A percentile compares a stretch with the other conserved stretches of the same genome.
Evolutionary conservation across 1,140 invertebrate genomes (phyloP).

Genomic region (Lanistes nyassanus): DNA sequence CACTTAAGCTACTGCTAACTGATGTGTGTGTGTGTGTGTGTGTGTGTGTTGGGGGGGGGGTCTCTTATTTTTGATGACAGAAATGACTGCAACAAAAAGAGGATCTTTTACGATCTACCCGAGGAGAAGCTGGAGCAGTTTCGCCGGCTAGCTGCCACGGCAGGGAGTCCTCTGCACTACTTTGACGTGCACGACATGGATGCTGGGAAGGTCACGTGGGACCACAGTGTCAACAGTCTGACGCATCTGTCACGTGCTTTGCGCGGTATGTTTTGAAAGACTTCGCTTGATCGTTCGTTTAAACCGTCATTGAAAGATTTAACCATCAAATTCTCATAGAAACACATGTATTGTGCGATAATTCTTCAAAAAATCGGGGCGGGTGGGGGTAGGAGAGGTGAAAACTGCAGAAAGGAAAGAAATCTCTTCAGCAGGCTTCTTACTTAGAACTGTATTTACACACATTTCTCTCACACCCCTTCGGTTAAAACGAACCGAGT

Average conservation of each 20-base stretch:
- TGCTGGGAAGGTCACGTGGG: conserved; percentile 31
- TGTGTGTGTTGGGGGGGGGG: too few relatives aligned
- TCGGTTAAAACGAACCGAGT: too few relatives aligned
- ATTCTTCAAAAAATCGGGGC: too few relatives aligned
- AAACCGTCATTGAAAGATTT: not conserved
- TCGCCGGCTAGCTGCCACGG: conserved; percentile 19
- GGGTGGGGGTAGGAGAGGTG: too few relatives aligned
- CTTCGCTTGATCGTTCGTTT: not conserved
- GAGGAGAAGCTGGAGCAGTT: conserved; percentile 24
- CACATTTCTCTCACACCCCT: too few relatives aligned
- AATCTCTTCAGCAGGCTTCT: too few relatives aligned
- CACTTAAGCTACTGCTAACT: too few relatives aligned
- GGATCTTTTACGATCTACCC: conserved; percentile 31
- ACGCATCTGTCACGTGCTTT: conserved; percentile 11
- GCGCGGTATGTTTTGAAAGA: conserved; percentile 6
- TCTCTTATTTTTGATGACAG: not conserved
- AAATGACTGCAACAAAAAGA: conserved; percentile 30
- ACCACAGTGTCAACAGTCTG: conserved; percentile 24
- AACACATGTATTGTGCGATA: too few relatives aligned
- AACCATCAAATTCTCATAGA: too few relatives aligned
- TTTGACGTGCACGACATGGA: conserved; percentile 31
- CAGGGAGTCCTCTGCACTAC: conserved; percentile 31
- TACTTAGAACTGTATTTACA: too few relatives aligned
- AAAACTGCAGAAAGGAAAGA: too few relatives aligned
- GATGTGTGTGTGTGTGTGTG: too few relatives aligned